Percentiles rank a stretch among this genome's conserved stretches.
These are phyloP conservation scores for Eulimnadia texana DNA, from an alignment of 1,140 invertebrate species.

Conservation along the genomic window DNA sequence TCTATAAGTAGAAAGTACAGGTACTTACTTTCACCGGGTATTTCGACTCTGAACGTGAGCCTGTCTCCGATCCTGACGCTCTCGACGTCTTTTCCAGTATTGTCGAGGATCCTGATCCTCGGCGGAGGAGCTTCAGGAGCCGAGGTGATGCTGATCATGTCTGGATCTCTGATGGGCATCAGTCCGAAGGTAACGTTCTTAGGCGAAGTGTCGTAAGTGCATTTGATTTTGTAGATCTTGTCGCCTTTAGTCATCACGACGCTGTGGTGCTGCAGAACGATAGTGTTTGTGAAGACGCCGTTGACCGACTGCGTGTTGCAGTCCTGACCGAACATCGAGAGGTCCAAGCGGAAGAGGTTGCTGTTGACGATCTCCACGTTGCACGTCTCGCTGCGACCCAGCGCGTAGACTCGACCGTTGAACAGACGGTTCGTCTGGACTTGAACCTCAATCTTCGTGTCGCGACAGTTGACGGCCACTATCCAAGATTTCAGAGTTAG, in stretches of 20 bases:
- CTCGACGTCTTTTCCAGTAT: constrained; percentile 69
- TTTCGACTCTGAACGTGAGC: constrained; percentile 87
- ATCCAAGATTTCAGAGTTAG: constrained; percentile 17
- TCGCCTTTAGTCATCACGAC: constrained; percentile 93
- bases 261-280: constrained; percentile 87
- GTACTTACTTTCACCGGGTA: constrained; percentile 81
- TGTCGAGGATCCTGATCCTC: constrained; percentile 77
- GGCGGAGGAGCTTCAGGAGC: constrained; percentile 86
- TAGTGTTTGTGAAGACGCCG: constrained; percentile 85
- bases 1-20: no score
- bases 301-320: constrained; percentile 62
- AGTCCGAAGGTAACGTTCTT: constrained; percentile 94
- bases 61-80: constrained; percentile 88
- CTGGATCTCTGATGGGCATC: constrained; percentile 88
- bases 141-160: constrained; percentile 88
- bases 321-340: constrained; percentile 83
- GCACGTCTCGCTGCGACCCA: constrained; percentile 84
- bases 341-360: constrained; percentile 75
- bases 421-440: constrained; percentile 84
- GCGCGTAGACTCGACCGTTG: constrained; percentile 82
- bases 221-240: constrained; percentile 92
- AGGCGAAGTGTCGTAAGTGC: constrained; percentile 89
- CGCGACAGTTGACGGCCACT: constrained; percentile 89
- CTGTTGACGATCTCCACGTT: constrained; percentile 86
- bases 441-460: constrained; percentile 81